Percentiles rank a stretch among this genome's conserved stretches.
Conservation (phyloP, 2,888 invertebrate species). For the Dorcus parallelipipedus region DNA sequence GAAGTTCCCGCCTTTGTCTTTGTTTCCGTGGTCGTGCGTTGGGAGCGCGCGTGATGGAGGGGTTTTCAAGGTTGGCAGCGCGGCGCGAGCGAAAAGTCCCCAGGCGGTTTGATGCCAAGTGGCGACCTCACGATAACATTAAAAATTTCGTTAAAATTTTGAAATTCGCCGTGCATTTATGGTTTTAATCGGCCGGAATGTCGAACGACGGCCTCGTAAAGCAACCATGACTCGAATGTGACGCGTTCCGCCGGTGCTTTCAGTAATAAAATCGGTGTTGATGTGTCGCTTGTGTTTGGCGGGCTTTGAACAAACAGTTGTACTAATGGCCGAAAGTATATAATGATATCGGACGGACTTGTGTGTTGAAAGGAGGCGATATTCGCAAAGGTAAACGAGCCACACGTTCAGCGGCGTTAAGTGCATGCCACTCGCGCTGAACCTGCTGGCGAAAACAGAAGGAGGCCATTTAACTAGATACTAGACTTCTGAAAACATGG, state of each 20-base stretch:
- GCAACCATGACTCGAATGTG: no score
- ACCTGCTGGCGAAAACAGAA: no score
- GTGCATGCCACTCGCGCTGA: no score
- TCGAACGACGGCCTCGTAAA: no score
- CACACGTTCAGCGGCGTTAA: neutral
- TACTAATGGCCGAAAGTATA: conserved; percentile 46
- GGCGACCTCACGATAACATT: conserved; percentile 13
- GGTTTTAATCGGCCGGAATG: no score
- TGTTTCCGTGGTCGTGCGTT: no score
- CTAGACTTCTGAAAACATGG: conserved; percentile 9
- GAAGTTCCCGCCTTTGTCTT: no score
- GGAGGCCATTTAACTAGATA: no score
- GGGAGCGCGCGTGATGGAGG: neutral
- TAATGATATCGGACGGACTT: conserved; percentile 41
- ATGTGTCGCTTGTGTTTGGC: conserved; percentile 32
- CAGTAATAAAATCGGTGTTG: neutral
- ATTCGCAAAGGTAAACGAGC: conserved; percentile 28
- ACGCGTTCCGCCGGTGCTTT: neutral
- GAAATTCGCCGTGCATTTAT: neutral
- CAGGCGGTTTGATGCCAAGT: conserved; percentile 1
- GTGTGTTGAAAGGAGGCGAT: conserved; percentile 35
- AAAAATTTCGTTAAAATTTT: conserved; percentile 13
- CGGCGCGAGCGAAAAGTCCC: neutral
- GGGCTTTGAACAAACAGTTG: conserved; percentile 39
- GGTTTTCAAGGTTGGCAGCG: neutral